A percentile compares a stretch with the other conserved stretches of the same genome.
Conservation (phyloP, 2,888 invertebrate genomes). For the Erebia aethiops region DNA sequence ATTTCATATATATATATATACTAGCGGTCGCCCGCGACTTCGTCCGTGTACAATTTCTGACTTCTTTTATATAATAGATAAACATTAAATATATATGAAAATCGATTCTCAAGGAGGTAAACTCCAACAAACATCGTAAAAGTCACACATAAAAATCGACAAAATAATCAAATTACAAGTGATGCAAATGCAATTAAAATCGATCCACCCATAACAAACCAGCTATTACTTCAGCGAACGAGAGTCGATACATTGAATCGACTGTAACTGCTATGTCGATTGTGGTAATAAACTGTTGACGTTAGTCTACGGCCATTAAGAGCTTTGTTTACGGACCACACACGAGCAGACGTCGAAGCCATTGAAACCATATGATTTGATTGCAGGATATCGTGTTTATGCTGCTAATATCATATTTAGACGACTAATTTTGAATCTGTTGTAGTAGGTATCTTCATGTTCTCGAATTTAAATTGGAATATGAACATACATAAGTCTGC, state of each 20-base stretch:
- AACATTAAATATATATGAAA: too few species aligned
- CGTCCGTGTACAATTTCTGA: too few species aligned
- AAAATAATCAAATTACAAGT: constrained; percentile 11
- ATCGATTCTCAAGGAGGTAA: too few species aligned
- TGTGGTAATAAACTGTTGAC: constrained; percentile 77
- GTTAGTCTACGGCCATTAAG: constrained; percentile 72
- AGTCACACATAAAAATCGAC: neutral
- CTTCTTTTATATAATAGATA: too few species aligned
- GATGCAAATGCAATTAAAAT: constrained; percentile 8
- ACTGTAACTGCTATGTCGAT: constrained; percentile 72
- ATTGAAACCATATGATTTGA: constrained; percentile 72
- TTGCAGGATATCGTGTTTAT: constrained; percentile 78
- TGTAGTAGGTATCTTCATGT: constrained; percentile 31
- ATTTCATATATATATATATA: too few species aligned
- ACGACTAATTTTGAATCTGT: constrained; percentile 36
- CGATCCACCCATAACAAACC: constrained; percentile 19
- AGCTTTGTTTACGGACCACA: constrained; percentile 80
- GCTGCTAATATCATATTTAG: constrained; percentile 69
- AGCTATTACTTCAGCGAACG: constrained; percentile 61
- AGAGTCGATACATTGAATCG: constrained; percentile 54
- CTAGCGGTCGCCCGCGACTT: too few species aligned
- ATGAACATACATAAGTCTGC: constrained; percentile 16
- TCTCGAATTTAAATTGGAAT: constrained; percentile 27
- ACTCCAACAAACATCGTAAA: neutral
- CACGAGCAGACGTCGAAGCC: constrained; percentile 66